Evolutionary conservation across 2,797 vertebrate genomes (phyloP).

Genomic region (Anas bernieri): DNA sequence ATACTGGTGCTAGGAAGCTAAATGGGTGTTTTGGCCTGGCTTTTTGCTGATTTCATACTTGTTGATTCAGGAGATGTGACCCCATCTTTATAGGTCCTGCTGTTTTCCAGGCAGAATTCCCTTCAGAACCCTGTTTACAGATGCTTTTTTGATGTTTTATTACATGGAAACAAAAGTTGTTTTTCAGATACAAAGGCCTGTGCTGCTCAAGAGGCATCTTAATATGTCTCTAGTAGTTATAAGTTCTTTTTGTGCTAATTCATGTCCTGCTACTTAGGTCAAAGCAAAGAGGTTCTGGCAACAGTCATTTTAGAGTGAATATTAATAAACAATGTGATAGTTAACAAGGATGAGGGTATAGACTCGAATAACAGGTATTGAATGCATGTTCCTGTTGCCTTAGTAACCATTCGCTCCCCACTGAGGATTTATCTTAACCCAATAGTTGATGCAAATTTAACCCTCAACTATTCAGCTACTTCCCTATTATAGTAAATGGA

Average conservation of each 20-base stretch:
- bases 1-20: not conserved
- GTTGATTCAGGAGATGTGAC: not conserved
- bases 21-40: not conserved
- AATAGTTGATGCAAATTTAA: constrained; percentile 6
- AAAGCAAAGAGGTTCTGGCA: not conserved
- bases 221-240: not conserved
- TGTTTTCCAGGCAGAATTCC: not conserved
- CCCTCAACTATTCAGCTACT: not conserved
- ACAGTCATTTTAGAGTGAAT: not conserved
- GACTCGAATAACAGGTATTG: constrained; percentile 33
- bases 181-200: not conserved
- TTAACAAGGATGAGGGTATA: constrained; percentile 9
- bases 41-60: not conserved
- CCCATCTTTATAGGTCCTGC: not conserved
- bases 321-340: constrained; percentile 40
- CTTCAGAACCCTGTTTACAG: not conserved
- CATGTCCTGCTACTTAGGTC: not conserved
- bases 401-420: constrained; percentile 38
- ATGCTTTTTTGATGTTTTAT: not conserved
- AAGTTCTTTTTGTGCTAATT: not conserved
- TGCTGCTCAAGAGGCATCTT: not conserved
- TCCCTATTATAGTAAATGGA: not conserved
- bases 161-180: not conserved
- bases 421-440: constrained; percentile 26
- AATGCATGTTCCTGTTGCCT: constrained; percentile 37